phyloP scores from a whole-genome alignment of 2,888 invertebrate genomes.

The Macrophya annulata region DNA sequence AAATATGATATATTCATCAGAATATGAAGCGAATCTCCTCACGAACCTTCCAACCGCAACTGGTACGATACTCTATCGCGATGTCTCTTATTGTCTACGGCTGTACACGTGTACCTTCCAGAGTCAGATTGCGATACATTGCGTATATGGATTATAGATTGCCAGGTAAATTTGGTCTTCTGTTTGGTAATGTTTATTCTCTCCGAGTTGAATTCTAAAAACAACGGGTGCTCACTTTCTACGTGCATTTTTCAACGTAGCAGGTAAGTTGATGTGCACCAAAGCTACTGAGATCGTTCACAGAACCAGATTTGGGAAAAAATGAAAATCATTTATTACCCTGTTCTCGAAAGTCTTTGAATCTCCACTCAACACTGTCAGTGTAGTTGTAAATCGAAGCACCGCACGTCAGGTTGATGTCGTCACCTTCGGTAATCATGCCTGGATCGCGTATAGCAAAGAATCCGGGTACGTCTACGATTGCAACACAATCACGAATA shows the following conservation, averaged over 20 bases:
- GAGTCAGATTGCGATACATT: slow-evolving; percentile 71
- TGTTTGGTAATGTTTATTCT: slow-evolving; percentile 62
- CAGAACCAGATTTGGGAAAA: not conserved
- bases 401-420: slow-evolving; percentile 82
- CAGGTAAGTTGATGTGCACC: not conserved
- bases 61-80: slow-evolving; percentile 60
- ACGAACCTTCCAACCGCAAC: slow-evolving; percentile 77
- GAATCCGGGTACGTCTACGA: slow-evolving; percentile 79
- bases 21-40: slow-evolving; percentile 24
- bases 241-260: too few species aligned
- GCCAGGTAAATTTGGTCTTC: slow-evolving; percentile 75
- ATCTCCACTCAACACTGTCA: slow-evolving; percentile 81
- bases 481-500: slow-evolving; percentile 13
- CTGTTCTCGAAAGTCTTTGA: slow-evolving; percentile 63
- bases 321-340: not conserved
- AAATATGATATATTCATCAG: slow-evolving; percentile 62
- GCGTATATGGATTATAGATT: slow-evolving; percentile 72
- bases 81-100: slow-evolving; percentile 57
- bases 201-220: slow-evolving; percentile 63
- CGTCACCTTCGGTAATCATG: slow-evolving; percentile 81
- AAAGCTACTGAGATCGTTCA: not conserved
- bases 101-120: slow-evolving; percentile 72
- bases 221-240: not conserved
- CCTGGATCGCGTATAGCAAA: slow-evolving; percentile 76
- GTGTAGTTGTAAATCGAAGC: slow-evolving; percentile 81